These are phyloP conservation scores for Chlorops oryzae DNA, from an alignment of 1,140 invertebrate genomes.

Conservation along the genomic window DNA sequence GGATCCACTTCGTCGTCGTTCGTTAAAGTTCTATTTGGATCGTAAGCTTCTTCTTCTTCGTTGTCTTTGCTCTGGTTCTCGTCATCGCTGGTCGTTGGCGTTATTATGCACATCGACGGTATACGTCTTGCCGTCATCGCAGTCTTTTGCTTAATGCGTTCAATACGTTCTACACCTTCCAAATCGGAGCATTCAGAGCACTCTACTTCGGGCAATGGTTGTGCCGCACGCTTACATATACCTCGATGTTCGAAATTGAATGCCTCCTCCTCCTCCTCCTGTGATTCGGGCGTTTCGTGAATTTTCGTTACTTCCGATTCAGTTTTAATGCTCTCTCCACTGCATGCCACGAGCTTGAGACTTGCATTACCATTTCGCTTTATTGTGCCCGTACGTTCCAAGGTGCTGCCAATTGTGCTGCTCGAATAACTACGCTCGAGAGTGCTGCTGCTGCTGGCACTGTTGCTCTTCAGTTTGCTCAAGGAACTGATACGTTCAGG, in stretches of 20 bases:
- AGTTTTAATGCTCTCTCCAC: background rate
- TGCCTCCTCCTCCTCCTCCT: conserved; percentile 15
- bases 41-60: conserved; percentile 16
- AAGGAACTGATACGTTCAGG: conserved; percentile 70
- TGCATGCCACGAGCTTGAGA: conserved; percentile 21
- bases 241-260: conserved; percentile 17
- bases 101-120: conserved; percentile 88
- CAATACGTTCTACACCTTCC: conserved; percentile 75
- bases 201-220: conserved; percentile 48
- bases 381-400: conserved; percentile 53
- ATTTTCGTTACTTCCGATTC: too few species aligned
- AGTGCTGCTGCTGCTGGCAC: conserved; percentile 50
- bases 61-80: conserved; percentile 54
- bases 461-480: conserved; percentile 48
- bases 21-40: conserved; percentile 33
- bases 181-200: conserved; percentile 76
- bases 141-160: conserved; percentile 78
- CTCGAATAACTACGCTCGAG: conserved; percentile 55
- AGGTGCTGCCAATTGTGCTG: conserved; percentile 52
- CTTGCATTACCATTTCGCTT: conserved; percentile 49
- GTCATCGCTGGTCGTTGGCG: conserved; percentile 79
- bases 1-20: conserved; percentile 17
- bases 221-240: conserved; percentile 19
- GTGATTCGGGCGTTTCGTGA: conserved; percentile 18
- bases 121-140: conserved; percentile 80